These are phyloP conservation scores for Xenotilapia leptura DNA, from an alignment of 2,113 vertebrate genomes.

Conservation along the genomic window DNA sequence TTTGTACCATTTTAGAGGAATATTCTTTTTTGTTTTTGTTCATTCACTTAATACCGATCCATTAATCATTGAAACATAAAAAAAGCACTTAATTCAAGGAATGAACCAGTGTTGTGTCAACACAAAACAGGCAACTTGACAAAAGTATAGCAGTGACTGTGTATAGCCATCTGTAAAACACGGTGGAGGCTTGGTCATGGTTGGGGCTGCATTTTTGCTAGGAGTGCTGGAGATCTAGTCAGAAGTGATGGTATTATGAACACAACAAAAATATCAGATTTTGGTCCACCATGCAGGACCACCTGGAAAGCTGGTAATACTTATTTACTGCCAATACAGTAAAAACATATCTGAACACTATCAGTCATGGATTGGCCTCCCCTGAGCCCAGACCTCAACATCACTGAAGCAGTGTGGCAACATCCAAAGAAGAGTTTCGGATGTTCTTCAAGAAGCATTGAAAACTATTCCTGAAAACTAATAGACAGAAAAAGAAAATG, in stretches of 20 bases:
- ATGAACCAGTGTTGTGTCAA: neutral
- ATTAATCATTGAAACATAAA: neutral
- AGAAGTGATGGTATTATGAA: neutral
- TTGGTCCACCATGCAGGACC: neutral
- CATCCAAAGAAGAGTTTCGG: neutral
- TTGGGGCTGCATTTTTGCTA: neutral
- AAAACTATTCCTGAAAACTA: neutral
- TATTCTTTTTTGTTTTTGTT: neutral
- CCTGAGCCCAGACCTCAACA: neutral
- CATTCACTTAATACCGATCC: accelerated
- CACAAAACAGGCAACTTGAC: neutral
- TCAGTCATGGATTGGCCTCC: neutral
- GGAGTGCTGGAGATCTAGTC: neutral
- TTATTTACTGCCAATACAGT: neutral
- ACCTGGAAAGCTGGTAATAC: neutral
- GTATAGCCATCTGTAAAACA: neutral
- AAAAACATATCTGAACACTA: neutral
- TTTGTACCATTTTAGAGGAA: neutral
- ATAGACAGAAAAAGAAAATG: neutral
- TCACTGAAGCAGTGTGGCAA: neutral
- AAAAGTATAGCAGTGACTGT: neutral
- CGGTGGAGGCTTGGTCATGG: neutral
- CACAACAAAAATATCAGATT: neutral
- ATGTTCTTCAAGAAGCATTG: neutral
- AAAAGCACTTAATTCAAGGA: neutral